Evolutionary conservation across 2,888 invertebrate genomes (phyloP), one percentile per base, ranked within the genome.

Genomic region (Caenorhabditis macrosperma): DNA sequence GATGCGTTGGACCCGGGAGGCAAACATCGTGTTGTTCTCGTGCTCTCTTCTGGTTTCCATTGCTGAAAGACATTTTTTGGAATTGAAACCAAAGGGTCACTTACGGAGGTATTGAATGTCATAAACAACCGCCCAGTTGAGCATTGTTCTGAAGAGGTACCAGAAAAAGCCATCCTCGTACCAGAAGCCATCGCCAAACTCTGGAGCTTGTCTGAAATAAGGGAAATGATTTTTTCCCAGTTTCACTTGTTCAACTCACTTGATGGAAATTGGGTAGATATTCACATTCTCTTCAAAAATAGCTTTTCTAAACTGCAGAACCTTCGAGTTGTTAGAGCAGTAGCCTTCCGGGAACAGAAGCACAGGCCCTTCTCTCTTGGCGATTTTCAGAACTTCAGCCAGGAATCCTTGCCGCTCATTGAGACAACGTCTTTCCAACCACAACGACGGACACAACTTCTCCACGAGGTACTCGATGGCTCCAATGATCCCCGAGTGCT

Each of bases 281-380:
- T 82, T 81, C 7, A 84, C 69, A 30, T 75, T 76, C 4, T 78
- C 82, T 17, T 82, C 82, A 57, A 86, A 86, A 24, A 82, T 75
- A 6, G 85, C 86, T 46, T 86, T 86, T 57, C 86, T 67, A 63
- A 84, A 84, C 66, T 86, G 86, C 20, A 86, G 33, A 28, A 85
- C 83, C 26, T 79, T 77, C 26, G 85, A 84, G 64, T 87, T 87
- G 30, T 87, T 87, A 1, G 86, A 83, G 55, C 87, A 87, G 61
- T 83, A 87, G 33, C 87, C 87, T 68, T 88, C 88, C 9, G 88
- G 88, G 75, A 88, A 88, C 24, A 88, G 63, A 2, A 88, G 57
- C 28, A 88, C 86, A 17, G 88, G 88, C 3, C 87, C 88, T 28
- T 82, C 76, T 24, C 60, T 61, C 55, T 63, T 86, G 17, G 87